phyloP scores from a whole-genome alignment of 1,140 invertebrate species.

The Drosophila novamexicana region DNA sequence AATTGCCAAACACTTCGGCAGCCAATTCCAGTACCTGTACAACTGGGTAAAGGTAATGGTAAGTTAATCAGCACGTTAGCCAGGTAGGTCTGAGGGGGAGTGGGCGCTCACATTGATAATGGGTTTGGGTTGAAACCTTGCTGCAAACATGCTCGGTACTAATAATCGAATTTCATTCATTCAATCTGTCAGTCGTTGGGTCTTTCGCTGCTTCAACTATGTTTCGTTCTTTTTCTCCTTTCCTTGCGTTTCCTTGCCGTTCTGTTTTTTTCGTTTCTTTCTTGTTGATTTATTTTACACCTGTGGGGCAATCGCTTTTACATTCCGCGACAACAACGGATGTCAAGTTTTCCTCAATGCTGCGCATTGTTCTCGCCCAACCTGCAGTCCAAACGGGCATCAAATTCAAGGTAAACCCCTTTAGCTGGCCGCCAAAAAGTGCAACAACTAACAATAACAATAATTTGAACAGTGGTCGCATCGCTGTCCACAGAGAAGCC shows the following conservation, averaged over 20 bases:
- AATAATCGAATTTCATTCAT: slow-evolving; percentile 66
- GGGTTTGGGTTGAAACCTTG: slow-evolving; percentile 2
- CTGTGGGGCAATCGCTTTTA: slow-evolving; percentile 8
- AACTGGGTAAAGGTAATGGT: neutral
- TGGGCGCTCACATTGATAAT: slow-evolving; percentile 3
- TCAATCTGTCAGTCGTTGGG: neutral
- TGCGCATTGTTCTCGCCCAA: slow-evolving; percentile 30
- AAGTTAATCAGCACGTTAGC: slow-evolving; percentile 17
- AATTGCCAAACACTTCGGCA: slow-evolving; percentile 9
- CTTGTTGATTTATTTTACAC: slow-evolving; percentile 12
- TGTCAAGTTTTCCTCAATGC: slow-evolving; percentile 31
- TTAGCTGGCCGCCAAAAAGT: slow-evolving; percentile 57
- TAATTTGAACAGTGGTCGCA: too few species aligned
- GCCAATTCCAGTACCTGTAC: neutral
- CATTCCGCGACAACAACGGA: slow-evolving; percentile 7
- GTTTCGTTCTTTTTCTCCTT: neutral
- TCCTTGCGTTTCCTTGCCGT: neutral
- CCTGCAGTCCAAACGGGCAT: neutral
- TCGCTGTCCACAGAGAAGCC: too few species aligned
- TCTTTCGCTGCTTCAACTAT: neutral
- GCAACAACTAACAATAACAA: slow-evolving; percentile 28
- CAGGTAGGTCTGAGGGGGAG: neutral
- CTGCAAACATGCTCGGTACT: slow-evolving; percentile 29
- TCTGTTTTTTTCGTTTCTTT: neutral
- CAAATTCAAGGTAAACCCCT: slow-evolving; percentile 36